Base-by-base conservation (phyloP, 1,140 invertebrate species). In the Brachionus sp. region DNA sequence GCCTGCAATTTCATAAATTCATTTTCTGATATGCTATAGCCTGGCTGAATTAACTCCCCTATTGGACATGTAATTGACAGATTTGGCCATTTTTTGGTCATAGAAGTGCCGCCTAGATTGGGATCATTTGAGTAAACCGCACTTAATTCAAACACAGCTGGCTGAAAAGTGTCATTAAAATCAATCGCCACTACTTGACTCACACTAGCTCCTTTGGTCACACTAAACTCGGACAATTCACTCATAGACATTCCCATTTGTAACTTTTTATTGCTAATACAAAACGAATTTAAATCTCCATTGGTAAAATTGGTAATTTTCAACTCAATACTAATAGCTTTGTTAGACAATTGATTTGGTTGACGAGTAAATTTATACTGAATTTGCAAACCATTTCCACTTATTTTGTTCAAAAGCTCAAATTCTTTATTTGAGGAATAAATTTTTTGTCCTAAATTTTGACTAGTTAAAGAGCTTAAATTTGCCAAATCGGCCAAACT, bases 141-240 rank as follows among this genome's bases (percentile, higher is more conserved):
- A 13, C 91, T 88, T 35, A 97, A 90, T 85, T 94, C 93, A 88
- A 97, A 93, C 57, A 92, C 91, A 5, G 94, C 93, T 0, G 94
- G 92, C 88, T 96, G 95, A 62, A 93, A 95, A 3, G 94, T 95
- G 88, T 98, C 96, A 85, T 95, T 95, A 87, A 95, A 98, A 90
- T 98, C 95, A 29, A 98, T 91, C 12, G 95, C 95, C 84, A 97
- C 88, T 0, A 92, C 92, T 16, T 87, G 86, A 35, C 86, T 85
- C 3, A 85, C 85, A 5, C 85, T 86, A 35, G 86, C 86, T 57
- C 86, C 86, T 1, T 91, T 91, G 33, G 91, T 91, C 16, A 93
- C 88, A 53, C 90, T 85, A 64, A 97, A 92, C 33, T 92, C 90
- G 12, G 92, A 91, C 89, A 96, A 96, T 84, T 95, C 94, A 86